Conservation (phyloP, 2,113 vertebrate genomes). For the Rana temporaria region DNA sequence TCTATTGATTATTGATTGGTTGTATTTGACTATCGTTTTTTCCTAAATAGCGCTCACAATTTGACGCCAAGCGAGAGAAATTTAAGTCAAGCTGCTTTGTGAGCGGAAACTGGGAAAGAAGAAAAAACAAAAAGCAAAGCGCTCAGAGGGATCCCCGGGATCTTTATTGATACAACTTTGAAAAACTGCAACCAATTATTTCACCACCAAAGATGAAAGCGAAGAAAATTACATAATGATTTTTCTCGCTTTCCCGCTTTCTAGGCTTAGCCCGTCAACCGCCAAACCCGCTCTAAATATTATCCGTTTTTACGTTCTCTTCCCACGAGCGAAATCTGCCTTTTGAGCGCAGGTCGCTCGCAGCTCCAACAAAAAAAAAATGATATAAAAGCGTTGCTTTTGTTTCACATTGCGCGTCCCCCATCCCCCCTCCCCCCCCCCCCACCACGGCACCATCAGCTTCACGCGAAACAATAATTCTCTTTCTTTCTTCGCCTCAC, state of each 20-base stretch:
- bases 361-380: neutral
- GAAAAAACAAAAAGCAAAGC: neutral
- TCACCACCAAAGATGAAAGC: constrained; percentile 14
- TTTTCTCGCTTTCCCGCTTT: constrained; percentile 6
- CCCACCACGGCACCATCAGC: too few relatives aligned
- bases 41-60: too few relatives aligned
- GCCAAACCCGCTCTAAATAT: neutral
- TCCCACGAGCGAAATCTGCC: neutral
- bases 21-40: too few relatives aligned
- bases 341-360: neutral
- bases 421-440: too few relatives aligned
- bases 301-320: neutral
- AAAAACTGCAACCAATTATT: constrained; percentile 32
- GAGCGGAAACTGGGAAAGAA: too few relatives aligned
- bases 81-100: too few relatives aligned
- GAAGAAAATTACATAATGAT: constrained; percentile 31
- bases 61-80: too few relatives aligned
- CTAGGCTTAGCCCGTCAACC: neutral
- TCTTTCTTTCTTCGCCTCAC: neutral
- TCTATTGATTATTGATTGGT: too few relatives aligned
- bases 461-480: neutral
- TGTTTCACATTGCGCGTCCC: too few relatives aligned
- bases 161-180: constrained; percentile 26
- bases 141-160: constrained; percentile 10
- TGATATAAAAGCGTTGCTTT: neutral